Base-by-base conservation (phyloP, 2,797 vertebrate species). In the Muraenolepis orangiensis region DNA sequence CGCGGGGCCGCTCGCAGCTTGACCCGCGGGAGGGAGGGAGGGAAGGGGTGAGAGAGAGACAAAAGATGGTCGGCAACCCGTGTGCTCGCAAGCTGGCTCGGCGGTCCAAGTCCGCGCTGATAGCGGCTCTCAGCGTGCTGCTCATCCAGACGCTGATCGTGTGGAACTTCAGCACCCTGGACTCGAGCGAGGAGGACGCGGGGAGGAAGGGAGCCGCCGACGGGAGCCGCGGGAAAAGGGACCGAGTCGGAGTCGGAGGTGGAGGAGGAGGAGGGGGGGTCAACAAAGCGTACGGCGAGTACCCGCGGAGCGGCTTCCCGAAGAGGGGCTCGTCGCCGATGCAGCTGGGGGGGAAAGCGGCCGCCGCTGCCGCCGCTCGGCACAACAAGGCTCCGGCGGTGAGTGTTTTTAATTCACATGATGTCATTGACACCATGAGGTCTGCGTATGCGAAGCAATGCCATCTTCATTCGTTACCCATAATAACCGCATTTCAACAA, bases 91-190 rank as follows among this genome's bases (percentile, higher is more conserved):
- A 94, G 90, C 92, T 95, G 94, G 94, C 95, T 85, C 94, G 96
- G 83, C 95, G 95, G 85, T 96, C 95, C 84, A 92, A 90, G 85
- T 96, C 96, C 70, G 96, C 94, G 71, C 91, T 97, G 80, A 89
- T 96, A 70, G 94, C 94, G 46, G 96, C 95, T 67, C 93, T 97
- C 85, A 94, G 93, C 20, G 94, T 97, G 72, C 93, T 98, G 92
- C 94, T 98, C 80, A 84, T 98, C 86, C 97, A 98, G 94, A 98
- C 96, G 34, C 96, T 98, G 80, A 89, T 97, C 81, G 95, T 96
- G 84, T 97, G 97, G 96, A 98, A 96, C 95, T 97, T 98, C 94
- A 96, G 94, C 92, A 96, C 94, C 91, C 91, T 98, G 79, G 97
- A 98, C 89, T 92, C 95, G 0, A 94, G 91, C 72, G 94, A 95